These are phyloP conservation scores for Phylloscopus collybita DNA, from an alignment of 2,797 vertebrate genomes.

Conservation along the genomic window DNA sequence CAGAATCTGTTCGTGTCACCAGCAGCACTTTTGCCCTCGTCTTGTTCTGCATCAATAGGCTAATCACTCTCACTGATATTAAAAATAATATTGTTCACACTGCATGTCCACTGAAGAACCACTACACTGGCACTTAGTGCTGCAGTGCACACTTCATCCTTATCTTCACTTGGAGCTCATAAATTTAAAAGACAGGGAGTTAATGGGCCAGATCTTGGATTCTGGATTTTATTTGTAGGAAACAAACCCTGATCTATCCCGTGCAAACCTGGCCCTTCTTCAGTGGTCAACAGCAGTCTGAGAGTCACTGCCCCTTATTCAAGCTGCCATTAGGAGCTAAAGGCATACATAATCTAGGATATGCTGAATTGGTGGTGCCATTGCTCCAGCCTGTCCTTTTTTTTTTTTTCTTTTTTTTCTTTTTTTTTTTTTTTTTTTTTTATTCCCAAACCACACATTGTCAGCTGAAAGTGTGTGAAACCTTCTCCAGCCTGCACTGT, in stretches of 20 bases:
- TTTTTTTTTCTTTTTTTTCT: not conserved
- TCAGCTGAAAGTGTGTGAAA: not conserved
- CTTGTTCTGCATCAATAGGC: not conserved
- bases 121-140: not conserved
- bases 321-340: not conserved
- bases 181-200: conserved; percentile 2
- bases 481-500: not conserved
- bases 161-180: not conserved
- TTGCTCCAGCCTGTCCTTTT: not conserved
- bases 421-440: not conserved
- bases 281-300: not conserved
- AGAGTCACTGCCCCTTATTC: not conserved
- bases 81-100: not conserved
- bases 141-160: not conserved
- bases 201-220: not conserved
- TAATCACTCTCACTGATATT: not conserved
- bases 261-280: not conserved
- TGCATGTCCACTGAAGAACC: not conserved
- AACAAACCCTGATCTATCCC: not conserved
- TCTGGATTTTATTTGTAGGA: not conserved
- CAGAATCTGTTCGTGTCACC: not conserved
- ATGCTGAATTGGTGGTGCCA: not conserved
- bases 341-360: not conserved
- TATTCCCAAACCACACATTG: accelerated
- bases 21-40: not conserved